Evolutionary conservation across 1,140 invertebrate species (phyloP), one percentile per base, ranked within the genome.

Genomic region (Armadillidium nasatum): DNA sequence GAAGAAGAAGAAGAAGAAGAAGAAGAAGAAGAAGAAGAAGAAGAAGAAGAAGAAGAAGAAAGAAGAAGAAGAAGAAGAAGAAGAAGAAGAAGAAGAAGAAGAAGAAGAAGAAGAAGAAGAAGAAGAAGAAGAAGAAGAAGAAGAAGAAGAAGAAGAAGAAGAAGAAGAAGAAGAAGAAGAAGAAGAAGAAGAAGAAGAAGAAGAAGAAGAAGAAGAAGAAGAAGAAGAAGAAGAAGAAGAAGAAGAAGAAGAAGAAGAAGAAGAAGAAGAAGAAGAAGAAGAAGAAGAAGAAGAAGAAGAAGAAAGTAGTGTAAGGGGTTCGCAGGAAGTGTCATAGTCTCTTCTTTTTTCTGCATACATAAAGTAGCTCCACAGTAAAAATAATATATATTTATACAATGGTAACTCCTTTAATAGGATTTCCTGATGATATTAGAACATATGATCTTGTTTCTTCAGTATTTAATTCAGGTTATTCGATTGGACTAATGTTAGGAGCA

Each of bases 31-130:
- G 46, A 50, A 50, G 46, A 50, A 50, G 46, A 50, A 50, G 46
- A 50, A 50, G 46, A 50, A 50, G 15, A 50, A 50, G 46, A 50
- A 50, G 46, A 50, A 50, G 46, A 50, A 50, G 46, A 50, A 50
- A 50, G 15, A 50, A 50, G 15, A 50, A 15, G 46, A 50, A 50
- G 46, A 9, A 50, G 46, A 50, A 50, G 46, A 50, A 50, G 46
- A 15, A 50, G 46, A 15, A 50, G 15, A 15, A 50, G 46, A 50
- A 50, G 46, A 15, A 50, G 46, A n/a, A n/a, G 46, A 50, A 15
- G 46, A 50, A 50, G 46, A 50, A 50, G 46, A 50, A 50, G 46
- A 50, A 50, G 46, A 50, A 50, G 46, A 15, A 50, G 46, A 15
- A 50, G 46, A 50, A 50, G 46, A 50, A 50, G 46, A 50, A 50